phyloP scores from a whole-genome alignment of 35 echinoderm and acorn worm species.

The Amphiura filiformis region DNA sequence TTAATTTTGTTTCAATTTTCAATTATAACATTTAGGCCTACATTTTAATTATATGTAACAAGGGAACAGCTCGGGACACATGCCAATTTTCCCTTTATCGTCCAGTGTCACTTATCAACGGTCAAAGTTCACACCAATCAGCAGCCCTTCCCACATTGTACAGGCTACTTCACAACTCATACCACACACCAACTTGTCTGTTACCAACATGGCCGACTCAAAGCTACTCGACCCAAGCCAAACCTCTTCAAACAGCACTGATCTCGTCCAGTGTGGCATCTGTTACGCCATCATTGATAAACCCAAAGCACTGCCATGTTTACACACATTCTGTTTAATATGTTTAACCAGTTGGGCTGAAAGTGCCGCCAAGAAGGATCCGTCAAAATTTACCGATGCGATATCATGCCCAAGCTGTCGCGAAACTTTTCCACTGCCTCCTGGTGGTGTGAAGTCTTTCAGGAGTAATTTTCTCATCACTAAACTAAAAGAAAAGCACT shows the following conservation, averaged over 20 bases:
- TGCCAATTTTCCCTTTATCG: too few species aligned
- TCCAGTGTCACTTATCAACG: too few species aligned
- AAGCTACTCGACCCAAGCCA: not conserved
- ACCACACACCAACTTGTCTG: too few species aligned
- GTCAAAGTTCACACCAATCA: too few species aligned
- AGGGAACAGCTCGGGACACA: too few species aligned
- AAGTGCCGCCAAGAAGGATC: not conserved
- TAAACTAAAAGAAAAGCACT: not conserved
- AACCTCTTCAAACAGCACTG: not conserved
- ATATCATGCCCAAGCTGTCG: constrained; percentile 18
- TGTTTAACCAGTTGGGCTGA: constrained; percentile 3
- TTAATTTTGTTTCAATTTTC: too few species aligned
- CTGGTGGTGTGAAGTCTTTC: not conserved
- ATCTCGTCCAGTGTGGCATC: not conserved
- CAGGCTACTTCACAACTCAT: too few species aligned
- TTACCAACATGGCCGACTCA: not conserved
- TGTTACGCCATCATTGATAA: not conserved
- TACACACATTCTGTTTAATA: constrained; percentile 17
- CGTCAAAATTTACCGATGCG: not conserved
- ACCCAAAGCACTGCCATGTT: not conserved
- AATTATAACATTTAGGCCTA: too few species aligned
- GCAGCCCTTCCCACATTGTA: too few species aligned
- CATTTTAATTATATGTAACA: too few species aligned
- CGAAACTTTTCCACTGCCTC: not conserved
- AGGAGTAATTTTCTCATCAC: not conserved